Evolutionary conservation across 2,113 vertebrate genomes (phyloP), one percentile per base, ranked within the genome.

Genomic region (Neotragus pygmaeus): DNA sequence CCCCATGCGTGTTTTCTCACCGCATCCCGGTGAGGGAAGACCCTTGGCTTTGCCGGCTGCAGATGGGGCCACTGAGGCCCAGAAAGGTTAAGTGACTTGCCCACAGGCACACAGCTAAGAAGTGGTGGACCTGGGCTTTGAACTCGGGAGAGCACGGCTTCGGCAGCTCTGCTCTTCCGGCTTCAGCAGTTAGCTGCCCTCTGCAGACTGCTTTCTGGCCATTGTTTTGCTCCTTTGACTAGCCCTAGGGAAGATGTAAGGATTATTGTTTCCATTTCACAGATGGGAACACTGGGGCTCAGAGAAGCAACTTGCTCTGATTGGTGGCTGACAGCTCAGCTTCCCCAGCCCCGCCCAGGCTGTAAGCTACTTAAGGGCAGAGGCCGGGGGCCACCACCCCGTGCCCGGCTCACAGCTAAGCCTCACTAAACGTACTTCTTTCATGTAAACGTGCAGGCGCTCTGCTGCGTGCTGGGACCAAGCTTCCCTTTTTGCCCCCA

Each of bases 301-400:
- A 47, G 84, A 62, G 83, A 30, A 30, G 53, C 28, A 4, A 16
- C 80, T 51, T 51, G 53, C 83, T 39, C 9, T 25, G 64, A 15
- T 30, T 3, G 1, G 19, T 36, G 58, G 10, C n/a, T 36, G 49
- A 36, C 77, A 78, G 73, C 6, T 57, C 30, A 36, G 62, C 1
- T 7, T 2, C 66, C n/a, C 6, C 6, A 16, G 6, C 47, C 36
- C 27, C 3, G 0, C 1, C 21, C 27, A 25, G 5, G 36, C 84
- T 81, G 84, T 15, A 43, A 47, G 64, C 33, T 36, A 33, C 43
- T 36, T 53, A 19, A 2, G 57, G 17, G 60, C 16, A 58, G 81
- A 27, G 39, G 27, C 36, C 28, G 7, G 28, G 33, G 6, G n/a
- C 66, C 23, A 17, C 16, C 17, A 27, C 19, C 60, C 45, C 0